phyloP scores from a whole-genome alignment of 2,113 vertebrate species.

The Psettodes erumei region DNA sequence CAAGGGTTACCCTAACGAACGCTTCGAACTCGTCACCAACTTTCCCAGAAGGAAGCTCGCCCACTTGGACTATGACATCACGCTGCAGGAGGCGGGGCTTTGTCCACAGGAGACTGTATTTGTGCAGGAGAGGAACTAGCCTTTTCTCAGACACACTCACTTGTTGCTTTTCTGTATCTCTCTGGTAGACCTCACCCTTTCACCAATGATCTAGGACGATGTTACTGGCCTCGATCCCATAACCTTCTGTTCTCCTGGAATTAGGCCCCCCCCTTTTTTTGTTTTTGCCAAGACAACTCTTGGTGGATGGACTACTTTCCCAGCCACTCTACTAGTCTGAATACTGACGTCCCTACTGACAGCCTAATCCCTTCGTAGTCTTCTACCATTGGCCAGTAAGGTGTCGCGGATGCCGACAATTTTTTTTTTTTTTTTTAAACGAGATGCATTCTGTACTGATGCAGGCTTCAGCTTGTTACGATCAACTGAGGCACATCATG shows the following conservation, averaged over 20 bases:
- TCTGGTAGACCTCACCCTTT: conserved; percentile 69
- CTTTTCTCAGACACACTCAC: conserved; percentile 73
- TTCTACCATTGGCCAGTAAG: conserved; percentile 67
- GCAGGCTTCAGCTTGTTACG: conserved; percentile 30
- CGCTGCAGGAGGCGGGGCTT: conserved; percentile 96
- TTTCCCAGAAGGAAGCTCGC: conserved; percentile 97
- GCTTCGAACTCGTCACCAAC: conserved; percentile 99
- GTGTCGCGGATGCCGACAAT: conserved; percentile 53
- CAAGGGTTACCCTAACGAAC: conserved; percentile 98
- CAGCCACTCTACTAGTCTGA: conserved; percentile 56
- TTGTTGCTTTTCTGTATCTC: conserved; percentile 65
- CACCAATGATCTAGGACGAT: conserved; percentile 59
- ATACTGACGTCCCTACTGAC: conserved; percentile 58
- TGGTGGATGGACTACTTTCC: conserved; percentile 63
- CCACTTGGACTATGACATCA: conserved; percentile 99
- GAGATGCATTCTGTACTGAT: conserved; percentile 56
- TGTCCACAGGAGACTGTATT: conserved; percentile 99
- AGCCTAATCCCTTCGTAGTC: conserved; percentile 62
- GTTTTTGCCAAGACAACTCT: conserved; percentile 51
- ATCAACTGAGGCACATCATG: conserved; percentile 48
- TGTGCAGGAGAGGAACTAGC: conserved; percentile 99
- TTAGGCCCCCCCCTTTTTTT: conserved; percentile 43
- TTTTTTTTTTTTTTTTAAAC: conserved; percentile 40
- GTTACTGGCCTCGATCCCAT: conserved; percentile 51
- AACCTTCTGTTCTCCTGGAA: conserved; percentile 58